Evolutionary conservation across 2,797 vertebrate species (phyloP), one percentile per base, ranked within the genome.

Genomic region (Chaetodon trifasciatus): DNA sequence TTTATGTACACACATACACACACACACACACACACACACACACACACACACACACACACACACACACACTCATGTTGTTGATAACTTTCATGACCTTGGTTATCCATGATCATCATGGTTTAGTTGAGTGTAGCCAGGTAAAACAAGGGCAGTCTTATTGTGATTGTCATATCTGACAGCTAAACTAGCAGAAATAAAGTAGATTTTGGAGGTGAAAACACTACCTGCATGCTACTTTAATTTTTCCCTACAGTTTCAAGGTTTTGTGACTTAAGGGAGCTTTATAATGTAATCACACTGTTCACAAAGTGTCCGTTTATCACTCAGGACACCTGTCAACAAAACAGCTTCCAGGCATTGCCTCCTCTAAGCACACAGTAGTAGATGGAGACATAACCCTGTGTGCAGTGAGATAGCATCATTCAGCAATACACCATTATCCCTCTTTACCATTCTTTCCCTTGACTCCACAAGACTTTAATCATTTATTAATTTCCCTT

Each of bases 401-500:
- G 83, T 79, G 79, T 84, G 82, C 82, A 74, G 85, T 2, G 12
- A 79, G 86, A 90, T 84, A 82, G 83, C 89, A 90, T 93, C 92
- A 91, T 90, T 86, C 89, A 86, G 88, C 87, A 88, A 74, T 84
- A 87, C 83, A 83, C 84, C 83, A 90, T 93, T 92, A 93, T 92
- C 82, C 86, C 84, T 85, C 89, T 89, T 93, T 92, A 89, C 89
- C 85, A 91, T 92, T 91, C 89, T 88, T 87, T 89, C 90, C 94
- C 92, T 86, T 75, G 92, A 91, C 93, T 91, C 89, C 78, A 60
- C 83, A 87, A 88, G 82, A 89, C 90, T 93, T 95, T 94, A 95
- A 94, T 95, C 92, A 93, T 94, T 93, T 95, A 94, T 95, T 94
- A 92, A 95, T 95, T 93, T 92, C 93, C 93, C 93, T 86, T 86